A percentile compares a stretch with the other conserved stretches of the same genome.
Evolutionary conservation across 2,797 vertebrate genomes (phyloP).

Genomic region (Sebastes kiyomatsui): DNA sequence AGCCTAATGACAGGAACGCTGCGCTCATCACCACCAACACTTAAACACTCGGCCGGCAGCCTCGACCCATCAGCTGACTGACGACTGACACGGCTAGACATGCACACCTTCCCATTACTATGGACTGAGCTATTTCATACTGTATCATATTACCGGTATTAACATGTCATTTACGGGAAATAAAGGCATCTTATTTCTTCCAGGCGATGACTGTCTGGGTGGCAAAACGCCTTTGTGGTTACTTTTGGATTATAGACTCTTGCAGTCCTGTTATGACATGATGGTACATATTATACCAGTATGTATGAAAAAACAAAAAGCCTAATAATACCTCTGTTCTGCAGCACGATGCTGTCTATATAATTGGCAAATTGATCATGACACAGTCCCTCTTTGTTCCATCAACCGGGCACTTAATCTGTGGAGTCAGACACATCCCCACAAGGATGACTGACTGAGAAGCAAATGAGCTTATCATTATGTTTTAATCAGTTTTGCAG

Average conservation of each 20-base stretch:
- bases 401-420: slow-evolving; percentile 21
- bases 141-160: background rate
- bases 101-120: background rate
- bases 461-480: slow-evolving; percentile 47
- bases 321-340: background rate
- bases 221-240: slow-evolving; percentile 10
- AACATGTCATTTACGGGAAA: slow-evolving; percentile 29
- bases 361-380: slow-evolving; percentile 25
- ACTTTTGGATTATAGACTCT: background rate
- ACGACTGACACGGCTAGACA: slow-evolving; percentile 20
- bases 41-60: slow-evolving; percentile 48
- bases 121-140: background rate
- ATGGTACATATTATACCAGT: background rate
- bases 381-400: slow-evolving; percentile 10
- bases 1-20: slow-evolving; percentile 67
- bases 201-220: slow-evolving; percentile 15
- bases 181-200: background rate
- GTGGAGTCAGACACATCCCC: slow-evolving; percentile 13
- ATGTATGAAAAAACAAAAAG: background rate
- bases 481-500: slow-evolving; percentile 50
- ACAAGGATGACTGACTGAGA: slow-evolving; percentile 18
- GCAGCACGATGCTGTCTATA: slow-evolving; percentile 8
- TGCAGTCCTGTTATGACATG: background rate
- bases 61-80: slow-evolving; percentile 32
- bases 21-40: slow-evolving; percentile 61